Base-by-base conservation (phyloP, 2,888 invertebrate species). In the Amiota mariae region DNA sequence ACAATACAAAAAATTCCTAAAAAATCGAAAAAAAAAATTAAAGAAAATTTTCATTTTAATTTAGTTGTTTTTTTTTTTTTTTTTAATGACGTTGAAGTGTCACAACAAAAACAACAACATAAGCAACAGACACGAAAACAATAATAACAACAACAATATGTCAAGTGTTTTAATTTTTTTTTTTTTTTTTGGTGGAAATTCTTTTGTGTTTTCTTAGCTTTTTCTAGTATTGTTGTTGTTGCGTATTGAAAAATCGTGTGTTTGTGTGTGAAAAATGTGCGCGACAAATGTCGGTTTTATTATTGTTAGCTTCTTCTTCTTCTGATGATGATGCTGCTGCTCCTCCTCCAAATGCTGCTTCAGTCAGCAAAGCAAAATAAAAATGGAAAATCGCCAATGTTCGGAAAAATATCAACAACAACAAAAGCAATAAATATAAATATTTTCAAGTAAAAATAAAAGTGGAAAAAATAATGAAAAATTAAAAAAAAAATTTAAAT, bases 211-310 rank as follows among this genome's bases (percentile, higher is more conserved):
- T 54, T 36, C 36, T 6, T 36, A 36, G 36, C 6, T 36, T 36
- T 36, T 36, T 6, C 6, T 36, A 6, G 6, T 6, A 36, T 36
- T 72, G 63, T 64, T 48, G 61, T 47, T 59, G 13, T 73, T 73
- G 61, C 64, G 56, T 76, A 10, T 72, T 61, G 68, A 72, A 54
- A 48, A 63, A 74, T 57, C 77, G 61, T 51, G 70, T n/a, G 54
- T 56, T 11, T 3, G 24, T 63, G 79, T 79, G 85, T 82, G 82
- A 85, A 82, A 83, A 83, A 85, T 83, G 85, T 85, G 85, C 81
- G 80, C 82, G 82, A 83, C 83, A 83, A 83, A 82, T 83, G 82
- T 75, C 76, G 72, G 46, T 2, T 36, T 36, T 36, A 36, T 36
- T 36, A 36, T 36, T 36, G 36, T 36, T 36, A 6, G 36, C 36